These are phyloP conservation scores for Drosophila gaucha DNA, from an alignment of 2,888 invertebrate genomes.

Conservation along the genomic window DNA sequence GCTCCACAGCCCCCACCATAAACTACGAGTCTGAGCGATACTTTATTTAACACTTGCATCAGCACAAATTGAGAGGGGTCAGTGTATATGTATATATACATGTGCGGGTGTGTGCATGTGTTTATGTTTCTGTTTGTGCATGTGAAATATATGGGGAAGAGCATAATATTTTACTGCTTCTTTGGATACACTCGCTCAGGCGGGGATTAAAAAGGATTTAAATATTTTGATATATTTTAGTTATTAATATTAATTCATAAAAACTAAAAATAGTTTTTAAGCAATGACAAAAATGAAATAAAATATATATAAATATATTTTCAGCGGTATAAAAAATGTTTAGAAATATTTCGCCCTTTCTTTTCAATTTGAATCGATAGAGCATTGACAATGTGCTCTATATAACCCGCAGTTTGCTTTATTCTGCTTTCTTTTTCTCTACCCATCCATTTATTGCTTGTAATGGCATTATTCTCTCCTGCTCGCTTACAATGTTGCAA, in stretches of 20 bases:
- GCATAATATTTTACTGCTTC: conserved; percentile 1
- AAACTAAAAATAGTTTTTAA: no score
- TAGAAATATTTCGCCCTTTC: not conserved
- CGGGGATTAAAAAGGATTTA: not conserved
- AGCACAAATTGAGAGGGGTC: conserved; percentile 8
- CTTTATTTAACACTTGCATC: conserved; percentile 61
- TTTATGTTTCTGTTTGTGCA: not conserved
- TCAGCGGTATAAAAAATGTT: not conserved
- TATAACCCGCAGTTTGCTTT: conserved; percentile 1
- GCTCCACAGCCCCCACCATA: conserved; percentile 22
- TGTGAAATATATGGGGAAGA: conserved; percentile 3
- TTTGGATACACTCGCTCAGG: not conserved
- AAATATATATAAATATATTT: not conserved
- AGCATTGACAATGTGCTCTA: not conserved
- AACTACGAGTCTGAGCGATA: conserved; percentile 47
- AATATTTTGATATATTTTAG: no score
- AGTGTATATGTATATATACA: not conserved
- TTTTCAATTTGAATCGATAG: not conserved
- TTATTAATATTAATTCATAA: no score
- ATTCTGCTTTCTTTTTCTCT: not conserved
- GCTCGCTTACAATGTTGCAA: conserved; percentile 39
- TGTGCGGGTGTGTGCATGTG: not conserved
- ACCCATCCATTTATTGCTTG: conserved; percentile 24
- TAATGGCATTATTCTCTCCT: conserved; percentile 50
- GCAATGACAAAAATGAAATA: no score